Base-by-base conservation (phyloP, 2,797 vertebrate species). In the Calcarius lapponicus region DNA sequence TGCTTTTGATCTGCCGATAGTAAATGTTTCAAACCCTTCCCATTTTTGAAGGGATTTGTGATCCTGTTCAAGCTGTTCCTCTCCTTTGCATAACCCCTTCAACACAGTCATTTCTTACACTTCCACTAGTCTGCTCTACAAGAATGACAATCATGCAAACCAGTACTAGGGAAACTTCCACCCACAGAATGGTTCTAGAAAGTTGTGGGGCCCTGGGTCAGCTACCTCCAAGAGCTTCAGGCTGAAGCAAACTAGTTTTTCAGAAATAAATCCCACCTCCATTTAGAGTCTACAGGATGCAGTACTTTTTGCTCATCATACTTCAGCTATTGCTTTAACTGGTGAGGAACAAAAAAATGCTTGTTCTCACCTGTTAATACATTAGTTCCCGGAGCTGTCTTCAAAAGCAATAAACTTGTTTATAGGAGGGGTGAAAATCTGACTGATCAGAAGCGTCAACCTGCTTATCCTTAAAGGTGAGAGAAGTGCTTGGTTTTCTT, bases 1-100 rank as follows among this genome's bases (percentile, higher is more conserved):
- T 87, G 71, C 91, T 93, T 95, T 88, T 94, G 81, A 96, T 96
- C 86, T 86, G 57, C 64, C 3, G 21, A 69, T 83, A 54, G 81
- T 87, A 88, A 92, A 81, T 71, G 50, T 71, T 96, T 92, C 48
- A 62, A 76, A 88, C 61, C 29, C 70, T 78, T 95, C 32, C 70
- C 34, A 38, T 85, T 91, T 91, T 66, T 86, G 13, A 78, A 90
- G 47, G n/a, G 56, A 70, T 60, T n/a, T 20, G 32, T 81, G 58
- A 73, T 87, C 34, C 47, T 61, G 19, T 72, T 62, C 25, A 86
- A 43, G 54, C 54, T 86, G 20, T 74, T 78, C 57, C n/a, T 81
- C 24, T 83, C 29, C 40, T 60, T 81, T 92, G 22, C 54, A 25
- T 28, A 45, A 72, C 26, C 19, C 20, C 29, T 61, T 58, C n/a